Base-by-base conservation (phyloP, 2,888 invertebrate species). In the Plagodis pulveraria region DNA sequence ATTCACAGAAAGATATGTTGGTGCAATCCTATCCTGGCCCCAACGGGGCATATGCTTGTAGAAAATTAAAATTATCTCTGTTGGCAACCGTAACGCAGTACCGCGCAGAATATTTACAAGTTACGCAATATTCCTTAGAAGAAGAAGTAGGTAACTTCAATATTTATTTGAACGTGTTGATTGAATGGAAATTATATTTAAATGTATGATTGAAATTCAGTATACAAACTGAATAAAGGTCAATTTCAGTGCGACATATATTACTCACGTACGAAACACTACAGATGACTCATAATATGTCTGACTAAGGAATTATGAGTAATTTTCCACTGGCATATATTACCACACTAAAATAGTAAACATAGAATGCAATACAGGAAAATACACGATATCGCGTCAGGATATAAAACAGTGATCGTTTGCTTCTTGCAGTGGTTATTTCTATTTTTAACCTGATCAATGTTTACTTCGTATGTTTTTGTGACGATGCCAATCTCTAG, bases 181-280 rank as follows among this genome's bases (percentile, higher is more conserved):
- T 62, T 55, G 47, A 61, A 48, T 56, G 52, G 32, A 47, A 60
- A 54, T 55, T 38, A 8, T 44, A 56, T 59, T 48, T 35, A 58
- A 57, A 50, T 51, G 6, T 48, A 51, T 56, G 44, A 43, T 48
- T 51, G 46, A 51, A 57, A 59, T 44, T 42, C 36, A 52, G 43
- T 54, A 22, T 41, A 46, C 45, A 48, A 61, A 52, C 5, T 7
- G 32, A 35, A 63, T 56, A 32, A 56, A 46, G 64, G 65, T 64
- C 57, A 65, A 62, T 63, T 64, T 59, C 63, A 60, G 36, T 44
- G 38, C 35, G 56, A 60, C 59, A 56, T 32, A 58, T 50, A 44
- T 55, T 50, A 55, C 57, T 50, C 48, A 65, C 59, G 66, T 63
- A 55, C 35, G 33, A 51, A 59, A 45, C 22, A 51, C 47, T 56